Percentiles rank a stretch among this genome's conserved stretches.
Conservation (phyloP, 2,113 vertebrate species). For the Anoplopoma fimbria region DNA sequence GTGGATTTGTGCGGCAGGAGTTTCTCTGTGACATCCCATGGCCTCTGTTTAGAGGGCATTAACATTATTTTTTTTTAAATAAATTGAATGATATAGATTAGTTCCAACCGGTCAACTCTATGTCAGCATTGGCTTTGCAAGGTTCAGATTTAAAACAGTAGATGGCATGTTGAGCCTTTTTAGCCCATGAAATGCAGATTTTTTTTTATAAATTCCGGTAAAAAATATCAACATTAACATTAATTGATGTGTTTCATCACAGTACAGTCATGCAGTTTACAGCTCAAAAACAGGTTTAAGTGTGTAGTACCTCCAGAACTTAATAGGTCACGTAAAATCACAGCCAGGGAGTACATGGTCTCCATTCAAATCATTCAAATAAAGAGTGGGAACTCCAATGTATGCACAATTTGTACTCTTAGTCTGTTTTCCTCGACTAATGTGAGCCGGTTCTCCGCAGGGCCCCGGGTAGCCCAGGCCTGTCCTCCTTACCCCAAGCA, state of each 20-base stretch:
- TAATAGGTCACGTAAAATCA: conserved; percentile 1
- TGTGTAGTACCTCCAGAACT: not conserved
- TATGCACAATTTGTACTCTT: conserved; percentile 65
- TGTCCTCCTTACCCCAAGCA: conserved; percentile 67
- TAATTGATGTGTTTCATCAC: not conserved
- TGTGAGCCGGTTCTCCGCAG: conserved; percentile 64
- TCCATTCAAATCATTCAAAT: conserved; percentile 50
- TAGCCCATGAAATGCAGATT: not conserved
- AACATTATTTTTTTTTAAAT: no score
- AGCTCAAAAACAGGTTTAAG: not conserved
- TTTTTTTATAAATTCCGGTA: not conserved
- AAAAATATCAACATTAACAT: not conserved
- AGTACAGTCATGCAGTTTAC: not conserved
- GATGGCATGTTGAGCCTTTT: not conserved
- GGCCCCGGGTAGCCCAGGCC: conserved; percentile 53
- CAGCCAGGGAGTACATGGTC: conserved; percentile 31
- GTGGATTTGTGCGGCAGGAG: not conserved
- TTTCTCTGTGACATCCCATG: not conserved
- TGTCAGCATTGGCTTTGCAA: not conserved
- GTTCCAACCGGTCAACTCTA: not conserved
- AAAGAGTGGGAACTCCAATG: conserved; percentile 44
- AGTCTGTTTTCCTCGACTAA: conserved; percentile 69
- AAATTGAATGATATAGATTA: not conserved
- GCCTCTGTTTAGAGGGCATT: not conserved
- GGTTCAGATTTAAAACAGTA: not conserved